A percentile compares a stretch with the other conserved stretches of the same genome.
Evolutionary conservation across 2,113 vertebrate species (phyloP).

Genomic region (Colius striatus): DNA sequence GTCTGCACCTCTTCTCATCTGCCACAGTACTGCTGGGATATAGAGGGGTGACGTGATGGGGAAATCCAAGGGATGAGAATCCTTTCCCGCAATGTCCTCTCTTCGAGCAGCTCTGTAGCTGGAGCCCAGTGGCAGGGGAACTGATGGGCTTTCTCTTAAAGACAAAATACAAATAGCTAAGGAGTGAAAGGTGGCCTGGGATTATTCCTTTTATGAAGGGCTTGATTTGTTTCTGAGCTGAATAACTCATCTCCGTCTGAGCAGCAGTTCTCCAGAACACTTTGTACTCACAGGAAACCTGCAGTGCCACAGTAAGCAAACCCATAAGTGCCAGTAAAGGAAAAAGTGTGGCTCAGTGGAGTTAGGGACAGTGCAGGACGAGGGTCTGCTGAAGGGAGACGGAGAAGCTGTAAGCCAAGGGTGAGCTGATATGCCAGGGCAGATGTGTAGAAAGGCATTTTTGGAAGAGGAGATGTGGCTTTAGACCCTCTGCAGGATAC

Average conservation of each 20-base stretch:
- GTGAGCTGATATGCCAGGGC: background rate
- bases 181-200: slow-evolving; percentile 41
- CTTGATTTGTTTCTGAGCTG: slow-evolving; percentile 9
- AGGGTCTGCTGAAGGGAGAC: background rate
- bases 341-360: background rate
- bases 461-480: background rate
- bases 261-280: background rate
- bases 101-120: background rate
- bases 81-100: background rate
- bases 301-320: background rate
- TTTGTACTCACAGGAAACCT: background rate
- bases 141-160: slow-evolving; percentile 26
- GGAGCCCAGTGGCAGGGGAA: background rate
- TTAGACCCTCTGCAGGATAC: background rate
- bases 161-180: slow-evolving; percentile 42
- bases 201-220: slow-evolving; percentile 29
- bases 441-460: background rate
- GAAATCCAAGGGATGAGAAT: background rate
- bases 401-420: background rate
- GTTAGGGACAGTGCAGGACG: background rate
- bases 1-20: background rate
- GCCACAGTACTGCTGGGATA: background rate
- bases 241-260: background rate
- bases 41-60: background rate
- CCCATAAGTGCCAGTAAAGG: background rate